A percentile compares a stretch with the other conserved stretches of the same genome.
phyloP scores from a whole-genome alignment of 2,888 invertebrate species.

The Cerceris ruficornis region DNA sequence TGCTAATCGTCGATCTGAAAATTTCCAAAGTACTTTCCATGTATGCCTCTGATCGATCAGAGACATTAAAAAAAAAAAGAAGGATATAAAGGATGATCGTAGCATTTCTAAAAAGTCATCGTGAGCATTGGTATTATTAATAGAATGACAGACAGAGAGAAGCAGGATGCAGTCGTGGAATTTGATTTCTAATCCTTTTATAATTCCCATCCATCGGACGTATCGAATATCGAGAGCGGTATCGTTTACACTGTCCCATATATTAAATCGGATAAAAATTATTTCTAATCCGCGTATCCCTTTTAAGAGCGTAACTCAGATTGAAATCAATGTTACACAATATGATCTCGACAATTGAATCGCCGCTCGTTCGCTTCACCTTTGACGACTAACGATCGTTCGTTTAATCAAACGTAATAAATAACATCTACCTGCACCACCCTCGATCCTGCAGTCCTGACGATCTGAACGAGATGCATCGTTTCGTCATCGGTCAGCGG shows the following conservation, averaged over 20 bases:
- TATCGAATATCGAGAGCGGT: conserved; percentile 22
- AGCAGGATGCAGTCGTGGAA: background rate
- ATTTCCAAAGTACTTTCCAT: no score
- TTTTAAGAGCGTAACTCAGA: background rate
- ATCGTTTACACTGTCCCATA: conserved; percentile 21
- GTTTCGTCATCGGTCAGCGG: conserved; percentile 4
- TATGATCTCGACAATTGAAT: background rate
- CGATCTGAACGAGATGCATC: conserved; percentile 8
- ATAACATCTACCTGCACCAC: conserved; percentile 12
- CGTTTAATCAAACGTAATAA: background rate
- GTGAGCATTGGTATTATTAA: background rate
- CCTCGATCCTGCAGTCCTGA: conserved; percentile 4
- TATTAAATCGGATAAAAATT: conserved; percentile 21
- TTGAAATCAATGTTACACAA: background rate
- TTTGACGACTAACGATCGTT: background rate
- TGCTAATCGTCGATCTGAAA: no score
- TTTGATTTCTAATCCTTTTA: conserved; percentile 32
- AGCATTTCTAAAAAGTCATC: no score
- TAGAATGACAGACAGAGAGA: background rate
- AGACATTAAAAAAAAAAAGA: no score
- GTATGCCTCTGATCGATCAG: no score
- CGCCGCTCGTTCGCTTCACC: background rate
- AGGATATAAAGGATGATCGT: no score
- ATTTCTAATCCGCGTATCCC: conserved; percentile 3
- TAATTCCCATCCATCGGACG: conserved; percentile 17